phyloP scores from a whole-genome alignment of 1,140 invertebrate species.

The Drosophila pruinosa region DNA sequence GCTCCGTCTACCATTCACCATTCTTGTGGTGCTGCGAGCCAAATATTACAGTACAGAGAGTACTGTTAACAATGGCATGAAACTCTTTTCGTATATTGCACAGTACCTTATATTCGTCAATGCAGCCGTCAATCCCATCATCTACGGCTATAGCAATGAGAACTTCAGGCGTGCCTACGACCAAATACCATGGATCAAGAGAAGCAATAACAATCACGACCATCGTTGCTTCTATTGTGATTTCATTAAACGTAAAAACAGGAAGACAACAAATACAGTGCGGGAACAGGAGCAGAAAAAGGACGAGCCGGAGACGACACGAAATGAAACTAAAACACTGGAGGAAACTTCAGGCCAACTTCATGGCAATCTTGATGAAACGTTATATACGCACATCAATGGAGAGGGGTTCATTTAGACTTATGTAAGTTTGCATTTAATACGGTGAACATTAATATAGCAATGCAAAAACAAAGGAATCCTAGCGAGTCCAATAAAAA shows the following conservation, averaged over 20 bases:
- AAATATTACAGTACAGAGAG: conserved; percentile 76
- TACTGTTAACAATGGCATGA: conserved; percentile 83
- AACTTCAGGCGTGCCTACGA: conserved; percentile 86
- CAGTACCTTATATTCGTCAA: conserved; percentile 88
- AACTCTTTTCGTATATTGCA: conserved; percentile 86
- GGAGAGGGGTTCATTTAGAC: conserved; percentile 58
- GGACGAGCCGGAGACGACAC: conserved; percentile 4
- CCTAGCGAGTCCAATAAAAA: too few relatives aligned
- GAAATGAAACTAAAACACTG: conserved; percentile 7
- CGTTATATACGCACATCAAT: conserved; percentile 8
- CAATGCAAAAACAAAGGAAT: too few relatives aligned
- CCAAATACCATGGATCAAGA: conserved; percentile 57
- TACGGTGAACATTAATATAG: too few relatives aligned
- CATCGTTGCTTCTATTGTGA: conserved; percentile 58
- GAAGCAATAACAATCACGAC: not conserved
- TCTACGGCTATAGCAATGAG: conserved; percentile 89
- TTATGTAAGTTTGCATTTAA: not conserved
- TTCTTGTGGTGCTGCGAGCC: conserved; percentile 86
- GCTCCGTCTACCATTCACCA: conserved; percentile 88
- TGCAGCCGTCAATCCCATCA: conserved; percentile 89
- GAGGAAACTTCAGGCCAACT: not conserved
- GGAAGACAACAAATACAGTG: not conserved
- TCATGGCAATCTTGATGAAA: not conserved
- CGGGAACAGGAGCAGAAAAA: not conserved
- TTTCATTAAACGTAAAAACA: conserved; percentile 43